Conservation (phyloP, 2,113 vertebrate genomes). For the Gnathonemus longibarbis region DNA sequence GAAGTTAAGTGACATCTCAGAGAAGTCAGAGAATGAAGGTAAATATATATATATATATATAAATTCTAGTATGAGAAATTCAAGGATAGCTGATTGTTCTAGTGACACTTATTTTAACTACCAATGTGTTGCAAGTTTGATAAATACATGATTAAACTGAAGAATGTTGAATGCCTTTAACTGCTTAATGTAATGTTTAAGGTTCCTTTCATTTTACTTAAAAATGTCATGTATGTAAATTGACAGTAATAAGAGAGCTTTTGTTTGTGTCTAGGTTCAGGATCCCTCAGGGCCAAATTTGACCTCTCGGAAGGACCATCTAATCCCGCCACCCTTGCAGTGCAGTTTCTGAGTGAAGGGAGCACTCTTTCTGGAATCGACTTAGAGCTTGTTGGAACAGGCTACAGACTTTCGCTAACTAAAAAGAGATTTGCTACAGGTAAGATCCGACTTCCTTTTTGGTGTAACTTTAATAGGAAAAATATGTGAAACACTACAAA, state of each 20-base stretch:
- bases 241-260: not conserved
- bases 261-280: conserved; percentile 66
- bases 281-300: conserved; percentile 91
- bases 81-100: not conserved
- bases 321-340: conserved; percentile 82
- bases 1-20: conserved; percentile 88
- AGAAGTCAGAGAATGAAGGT: conserved; percentile 95
- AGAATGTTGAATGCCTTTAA: not conserved
- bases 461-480: not conserved
- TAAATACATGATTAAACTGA: not conserved
- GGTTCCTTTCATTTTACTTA: not conserved
- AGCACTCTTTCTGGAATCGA: conserved; percentile 86
- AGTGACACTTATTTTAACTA: not conserved
- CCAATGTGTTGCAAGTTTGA: not conserved
- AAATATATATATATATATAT: conserved; percentile 30
- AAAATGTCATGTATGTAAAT: not conserved
- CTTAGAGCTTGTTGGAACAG: conserved; percentile 79
- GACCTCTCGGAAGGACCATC: conserved; percentile 86
- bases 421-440: conserved; percentile 95
- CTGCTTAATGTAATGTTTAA: not conserved
- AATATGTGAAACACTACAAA: not conserved
- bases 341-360: conserved; percentile 89
- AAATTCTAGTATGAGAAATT: not conserved
- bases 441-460: conserved; percentile 43
- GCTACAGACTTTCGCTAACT: conserved; percentile 85